Evolutionary conservation across 2,113 vertebrate species (phyloP), one percentile per base, ranked within the genome.

Genomic region (Alethe castanea): DNA sequence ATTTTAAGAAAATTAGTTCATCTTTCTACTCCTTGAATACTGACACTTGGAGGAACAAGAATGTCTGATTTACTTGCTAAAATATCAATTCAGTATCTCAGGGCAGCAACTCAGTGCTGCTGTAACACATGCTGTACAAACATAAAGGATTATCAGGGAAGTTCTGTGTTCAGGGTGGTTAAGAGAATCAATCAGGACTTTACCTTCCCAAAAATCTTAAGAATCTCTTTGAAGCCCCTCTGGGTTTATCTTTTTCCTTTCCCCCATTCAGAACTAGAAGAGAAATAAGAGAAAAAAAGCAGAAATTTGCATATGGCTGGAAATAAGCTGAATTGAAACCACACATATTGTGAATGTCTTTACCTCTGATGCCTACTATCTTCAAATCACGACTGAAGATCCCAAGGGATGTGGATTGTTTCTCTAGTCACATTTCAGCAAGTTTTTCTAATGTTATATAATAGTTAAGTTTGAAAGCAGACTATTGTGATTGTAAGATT

Each of bases 1-100:
- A 59, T 74, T 94, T 92, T 73, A 88, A 73, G 76, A 78, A 93
- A 90, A 90, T 86, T 48, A 87, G 40, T 83, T 61, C 70, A 14
- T 74, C 44, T 76, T 82, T 79, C 35, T 4, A 71, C 9, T 44
- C 24, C 23, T 67, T 84, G 88, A 93, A 59, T 29, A 66, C 14
- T 53, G 47, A 36, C 25, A 35, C 23, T 86, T 93, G 53, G 26
- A 86, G 35, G 60, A 92, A 82, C 7, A 82, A 84, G 16, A n/a
- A n/a, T 3, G 4, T 35, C 40, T 73, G 50, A 62, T 33, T 79
- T 86, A 47, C 14, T 42, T 48, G 50, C 12, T 85, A 38, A 91
- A 83, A 81, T 45, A 76, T 7, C 65, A 69, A 13, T 40, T 57
- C 18, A 17, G 17, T 64, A 54, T 70, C 53, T 64, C 29, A 64